Base-by-base conservation (phyloP, 2,113 vertebrate species). In the Saimiri boliviensis region DNA sequence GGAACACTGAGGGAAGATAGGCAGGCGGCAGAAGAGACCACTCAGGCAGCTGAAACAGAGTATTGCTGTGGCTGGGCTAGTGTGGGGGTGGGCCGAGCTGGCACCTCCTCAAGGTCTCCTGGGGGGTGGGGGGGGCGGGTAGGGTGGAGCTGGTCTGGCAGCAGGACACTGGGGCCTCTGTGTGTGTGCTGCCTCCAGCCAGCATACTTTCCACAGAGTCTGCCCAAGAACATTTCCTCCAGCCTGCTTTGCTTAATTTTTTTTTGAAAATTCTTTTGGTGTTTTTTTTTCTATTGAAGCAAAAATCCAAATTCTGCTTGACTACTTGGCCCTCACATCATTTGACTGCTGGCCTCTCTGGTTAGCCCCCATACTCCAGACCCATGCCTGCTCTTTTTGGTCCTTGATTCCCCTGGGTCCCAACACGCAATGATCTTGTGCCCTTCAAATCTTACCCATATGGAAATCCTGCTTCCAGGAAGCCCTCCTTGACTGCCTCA, bases 151-250 rank as follows among this genome's bases (percentile, higher is more conserved):
- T 79, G 23, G 52, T 95, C 93, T 96, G 91, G 93, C 94, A 97
- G 84, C 47, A 91, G 54, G 68, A 97, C 93, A 97, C 91, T 97
- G 74, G 80, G 74, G 70, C 85, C 54, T 97, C 90, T 97, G 81
- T 98, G 82, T 95, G 70, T 93, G 79, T 86, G 70, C 82, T 97
- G 88, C 93, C 93, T 98, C 88, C 47, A 92, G 93, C 73, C 86
- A 97, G 80, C 85, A 92, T 92, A 96, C 80, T 97, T 98, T 98
- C 96, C 95, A 97, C 49, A 81, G 54, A 95, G 81, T 88, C 91
- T 97, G 81, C 86, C 96, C 94, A 94, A 83, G 86, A 95, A 95
- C 77, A 96, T 95, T 98, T 97, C 92, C 77, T 94, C 71, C 71
- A 91, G 85, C 63, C 56, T 96, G 73, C 71, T 92, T 96, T 88